Evolutionary conservation across 1,140 invertebrate genomes (phyloP).

Genomic region (Polypedilum pembai): DNA sequence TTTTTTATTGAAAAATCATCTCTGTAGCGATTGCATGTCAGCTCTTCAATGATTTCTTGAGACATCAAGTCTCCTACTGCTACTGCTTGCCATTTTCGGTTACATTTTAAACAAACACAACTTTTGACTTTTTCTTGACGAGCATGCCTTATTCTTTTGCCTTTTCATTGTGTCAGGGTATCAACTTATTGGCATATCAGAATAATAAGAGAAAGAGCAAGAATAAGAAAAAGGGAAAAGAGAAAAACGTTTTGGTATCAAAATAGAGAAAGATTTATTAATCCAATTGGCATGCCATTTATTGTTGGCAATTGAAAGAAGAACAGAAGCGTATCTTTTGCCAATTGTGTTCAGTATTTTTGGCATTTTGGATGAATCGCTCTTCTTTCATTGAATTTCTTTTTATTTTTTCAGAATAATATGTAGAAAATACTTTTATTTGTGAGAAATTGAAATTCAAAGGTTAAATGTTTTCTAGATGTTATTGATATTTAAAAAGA

Average conservation of each 20-base stretch:
- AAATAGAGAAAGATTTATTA: not conserved
- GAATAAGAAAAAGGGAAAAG: not conserved
- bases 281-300: slow-evolving; percentile 1
- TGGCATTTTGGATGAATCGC: no score
- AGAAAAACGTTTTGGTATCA: not conserved
- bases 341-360: no score
- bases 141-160: not conserved
- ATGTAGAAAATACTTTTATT: no score
- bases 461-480: no score
- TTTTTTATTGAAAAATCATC: slow-evolving; percentile 14
- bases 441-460: no score
- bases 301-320: not conserved
- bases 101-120: not conserved
- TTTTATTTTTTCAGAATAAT: no score
- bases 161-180: slow-evolving; percentile 3
- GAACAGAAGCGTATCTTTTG: no score
- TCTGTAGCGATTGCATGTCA: not conserved
- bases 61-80: slow-evolving; percentile 6
- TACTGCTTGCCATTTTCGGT: slow-evolving; percentile 15
- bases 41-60: not conserved
- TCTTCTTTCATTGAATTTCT: no score
- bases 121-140: not conserved
- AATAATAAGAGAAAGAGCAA: not conserved
- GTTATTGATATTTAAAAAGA: no score
- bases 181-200: not conserved